These are phyloP conservation scores for Chiloscyllium plagiosum DNA, from an alignment of 2,113 vertebrate genomes.

Conservation along the genomic window DNA sequence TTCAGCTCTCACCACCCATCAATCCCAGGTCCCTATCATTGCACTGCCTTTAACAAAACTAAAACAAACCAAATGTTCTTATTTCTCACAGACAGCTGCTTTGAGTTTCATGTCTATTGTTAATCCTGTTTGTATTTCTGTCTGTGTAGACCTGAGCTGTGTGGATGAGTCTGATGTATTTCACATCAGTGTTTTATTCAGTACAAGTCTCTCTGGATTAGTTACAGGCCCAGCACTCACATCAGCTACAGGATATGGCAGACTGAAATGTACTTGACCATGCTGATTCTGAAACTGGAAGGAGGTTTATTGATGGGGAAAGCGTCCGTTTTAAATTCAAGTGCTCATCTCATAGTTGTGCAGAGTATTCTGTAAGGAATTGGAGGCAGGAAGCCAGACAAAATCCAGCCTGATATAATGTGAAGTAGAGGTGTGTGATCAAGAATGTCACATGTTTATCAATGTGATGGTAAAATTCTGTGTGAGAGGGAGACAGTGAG, in stretches of 20 bases:
- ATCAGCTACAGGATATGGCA: not conserved
- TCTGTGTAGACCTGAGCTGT: not conserved
- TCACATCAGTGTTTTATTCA: constrained; percentile 5
- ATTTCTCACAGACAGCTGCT: not conserved
- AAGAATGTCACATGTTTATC: not conserved
- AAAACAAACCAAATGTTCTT: not conserved
- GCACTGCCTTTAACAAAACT: not conserved
- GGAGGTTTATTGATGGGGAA: not conserved
- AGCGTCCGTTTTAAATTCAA: not conserved
- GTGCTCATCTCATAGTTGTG: not conserved
- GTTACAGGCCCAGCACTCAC: not conserved
- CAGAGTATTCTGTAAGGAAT: not conserved
- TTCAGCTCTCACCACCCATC: not conserved
- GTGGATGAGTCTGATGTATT: not conserved
- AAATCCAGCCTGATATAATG: not conserved
- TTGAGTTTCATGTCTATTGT: not conserved
- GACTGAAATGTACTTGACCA: constrained; percentile 5
- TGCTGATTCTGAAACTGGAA: not conserved
- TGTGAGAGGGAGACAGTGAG: not conserved
- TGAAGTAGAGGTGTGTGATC: not conserved
- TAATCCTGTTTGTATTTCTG: constrained; percentile 21
- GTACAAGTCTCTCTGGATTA: not conserved
- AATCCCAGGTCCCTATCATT: not conserved
- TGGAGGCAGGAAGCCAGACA: not conserved
- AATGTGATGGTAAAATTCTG: not conserved